Base-by-base conservation (phyloP, 2,113 vertebrate genomes). In the Atractosteus spatula region DNA sequence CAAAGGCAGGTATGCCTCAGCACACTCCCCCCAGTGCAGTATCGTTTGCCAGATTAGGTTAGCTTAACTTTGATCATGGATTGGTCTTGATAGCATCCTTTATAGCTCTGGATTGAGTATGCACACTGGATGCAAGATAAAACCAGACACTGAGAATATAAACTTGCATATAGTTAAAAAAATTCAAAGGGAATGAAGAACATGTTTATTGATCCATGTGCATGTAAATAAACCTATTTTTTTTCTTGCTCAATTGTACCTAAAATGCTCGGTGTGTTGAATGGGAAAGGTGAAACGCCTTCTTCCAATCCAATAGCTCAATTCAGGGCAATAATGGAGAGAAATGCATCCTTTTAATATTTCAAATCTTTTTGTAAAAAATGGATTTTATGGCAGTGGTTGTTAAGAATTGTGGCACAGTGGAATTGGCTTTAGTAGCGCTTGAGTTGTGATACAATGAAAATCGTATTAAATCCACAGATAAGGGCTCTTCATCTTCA, bases 361-460 rank as follows among this genome's bases (percentile, higher is more conserved):
- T 63, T 78, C 51, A 70, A 45, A 47, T 29, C 29, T 29, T 29
- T 29, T 29, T 29, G 1, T 29, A 29, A 51, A 5, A 51, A 51
- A 42, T 3, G 57, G 51, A 44, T 63, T 43, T 12, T 13, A 12
- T 55, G 70, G 44, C 55, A 14, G 62, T 71, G 71, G 70, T 8
- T 55, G 65, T 41, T 71, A 75, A 74, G 72, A 73, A 78, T 75
- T 72, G 59, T 67, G 68, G 72, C 62, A 76, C 55, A 66, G 59
- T 61, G 56, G 78, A 85, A 86, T 87, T 78, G 86, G 83, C 69
- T 66, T 55, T 70, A 80, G 82, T 42, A 71, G 74, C 80, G 75
- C 82, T 85, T 77, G 65, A 78, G 74, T 45, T 14, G 56, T 55
- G 74, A 85, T 83, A 89, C 81, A 73, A 83, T 83, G 73, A 80